phyloP scores from a whole-genome alignment of 2,888 invertebrate species.

The Neoscelio sp. region DNA sequence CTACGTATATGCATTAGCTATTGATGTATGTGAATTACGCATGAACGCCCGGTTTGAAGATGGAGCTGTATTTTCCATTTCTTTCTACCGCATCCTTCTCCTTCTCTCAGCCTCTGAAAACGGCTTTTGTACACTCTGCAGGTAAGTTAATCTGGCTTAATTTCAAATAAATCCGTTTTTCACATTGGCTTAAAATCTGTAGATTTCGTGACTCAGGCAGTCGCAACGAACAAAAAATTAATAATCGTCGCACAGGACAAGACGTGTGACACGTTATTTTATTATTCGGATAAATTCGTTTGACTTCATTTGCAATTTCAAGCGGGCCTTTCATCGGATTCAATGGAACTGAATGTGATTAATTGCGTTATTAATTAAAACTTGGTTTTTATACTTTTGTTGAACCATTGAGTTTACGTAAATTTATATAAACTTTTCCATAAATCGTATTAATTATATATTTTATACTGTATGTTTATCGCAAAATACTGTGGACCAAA shows the following conservation, averaged over 20 bases:
- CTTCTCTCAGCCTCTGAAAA: not conserved
- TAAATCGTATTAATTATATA: too few species aligned
- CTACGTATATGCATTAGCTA: conserved; percentile 20
- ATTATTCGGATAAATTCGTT: conserved; percentile 3
- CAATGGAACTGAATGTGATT: too few species aligned
- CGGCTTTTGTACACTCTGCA: not conserved
- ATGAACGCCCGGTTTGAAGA: conserved; percentile 40
- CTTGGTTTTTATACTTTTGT: too few species aligned
- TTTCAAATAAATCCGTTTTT: conserved; percentile 40
- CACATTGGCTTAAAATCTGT: conserved; percentile 22
- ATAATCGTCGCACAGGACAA: conserved; percentile 6
- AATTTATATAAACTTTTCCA: too few species aligned
- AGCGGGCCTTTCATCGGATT: too few species aligned
- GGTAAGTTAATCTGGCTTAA: conserved; percentile 35
- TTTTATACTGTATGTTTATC: too few species aligned
- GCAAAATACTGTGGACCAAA: too few species aligned
- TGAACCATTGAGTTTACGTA: too few species aligned
- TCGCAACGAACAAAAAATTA: conserved; percentile 20
- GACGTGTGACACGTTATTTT: conserved; percentile 9
- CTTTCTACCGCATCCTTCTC: not conserved
- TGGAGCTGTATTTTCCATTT: conserved; percentile 11
- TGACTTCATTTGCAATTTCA: too few species aligned
- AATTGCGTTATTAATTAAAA: too few species aligned
- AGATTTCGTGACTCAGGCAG: not conserved
- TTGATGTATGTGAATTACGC: conserved; percentile 48